Conservation (phyloP, 2,797 vertebrate species). For the Microctenopoma steveboyesi region DNA sequence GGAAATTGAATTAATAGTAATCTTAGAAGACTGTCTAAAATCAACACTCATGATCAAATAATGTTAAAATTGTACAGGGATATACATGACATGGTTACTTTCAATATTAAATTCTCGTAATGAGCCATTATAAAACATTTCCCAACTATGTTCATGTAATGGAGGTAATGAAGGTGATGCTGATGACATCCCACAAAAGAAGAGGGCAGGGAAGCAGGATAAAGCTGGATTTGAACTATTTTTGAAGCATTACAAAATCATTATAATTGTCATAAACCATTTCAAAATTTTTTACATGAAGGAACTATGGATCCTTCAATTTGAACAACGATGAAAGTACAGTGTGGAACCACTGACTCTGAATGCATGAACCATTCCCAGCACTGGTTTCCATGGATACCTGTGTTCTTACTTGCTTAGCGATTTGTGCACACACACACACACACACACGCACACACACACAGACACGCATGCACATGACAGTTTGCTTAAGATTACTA, state of each 20-base stretch:
- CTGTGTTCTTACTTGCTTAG: slow-evolving; percentile 29
- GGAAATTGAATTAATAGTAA: too few relatives aligned
- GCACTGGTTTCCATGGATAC: slow-evolving; percentile 78
- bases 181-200: too few relatives aligned
- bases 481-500: slow-evolving; percentile 27
- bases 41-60: too few relatives aligned
- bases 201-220: too few relatives aligned
- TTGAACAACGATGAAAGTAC: slow-evolving; percentile 49
- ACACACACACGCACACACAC: slow-evolving; percentile 10
- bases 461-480: slow-evolving; percentile 11
- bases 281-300: background rate
- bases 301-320: slow-evolving; percentile 23
- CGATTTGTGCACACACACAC: slow-evolving; percentile 22
- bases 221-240: too few relatives aligned
- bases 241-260: too few relatives aligned
- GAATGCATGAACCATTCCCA: slow-evolving; percentile 54
- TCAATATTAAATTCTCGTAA: background rate
- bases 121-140: background rate
- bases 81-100: background rate
- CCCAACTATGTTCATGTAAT: background rate
- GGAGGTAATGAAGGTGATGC: background rate
- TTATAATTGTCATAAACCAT: too few relatives aligned
- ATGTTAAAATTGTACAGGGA: too few relatives aligned
- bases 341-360: slow-evolving; percentile 40
- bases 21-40: too few relatives aligned